These are phyloP conservation scores for Semicossyphus pulcher DNA, from an alignment of 2,113 vertebrate genomes.

Conservation along the genomic window DNA sequence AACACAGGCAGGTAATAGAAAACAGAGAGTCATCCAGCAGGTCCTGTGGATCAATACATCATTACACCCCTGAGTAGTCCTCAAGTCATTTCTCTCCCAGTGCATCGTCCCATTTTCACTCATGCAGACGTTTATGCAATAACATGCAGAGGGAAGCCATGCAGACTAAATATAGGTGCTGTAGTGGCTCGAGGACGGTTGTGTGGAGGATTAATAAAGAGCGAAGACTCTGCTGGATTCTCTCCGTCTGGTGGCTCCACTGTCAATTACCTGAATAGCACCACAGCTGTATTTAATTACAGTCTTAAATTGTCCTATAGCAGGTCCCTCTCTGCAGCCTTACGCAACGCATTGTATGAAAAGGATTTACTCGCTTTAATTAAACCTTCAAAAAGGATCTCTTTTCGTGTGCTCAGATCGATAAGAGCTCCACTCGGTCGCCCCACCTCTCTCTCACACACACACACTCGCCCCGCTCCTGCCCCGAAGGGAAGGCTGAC, in stretches of 20 bases:
- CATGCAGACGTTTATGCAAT: conserved; percentile 30
- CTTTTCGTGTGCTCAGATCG: conserved; percentile 51
- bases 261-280: conserved; percentile 71
- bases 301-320: conserved; percentile 67
- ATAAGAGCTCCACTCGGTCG: conserved; percentile 38
- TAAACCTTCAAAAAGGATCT: conserved; percentile 76
- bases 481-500: conserved; percentile 29
- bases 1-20: conserved; percentile 36
- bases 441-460: conserved; percentile 5
- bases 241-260: conserved; percentile 51
- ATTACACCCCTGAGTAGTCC: conserved; percentile 55
- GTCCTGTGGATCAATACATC: conserved; percentile 49
- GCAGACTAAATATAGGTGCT: not conserved
- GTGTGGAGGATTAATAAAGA: not conserved
- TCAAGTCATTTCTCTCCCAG: conserved; percentile 36
- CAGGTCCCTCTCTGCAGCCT: conserved; percentile 57
- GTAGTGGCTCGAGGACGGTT: conserved; percentile 5
- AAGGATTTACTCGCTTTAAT: conserved; percentile 79
- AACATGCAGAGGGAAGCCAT: conserved; percentile 2
- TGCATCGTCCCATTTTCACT: conserved; percentile 24
- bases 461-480: not conserved
- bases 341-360: conserved; percentile 74
- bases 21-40: conserved; percentile 25
- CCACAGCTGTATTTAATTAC: conserved; percentile 77
- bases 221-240: not conserved